A percentile compares a stretch with the other conserved stretches of the same genome.
These are phyloP conservation scores for Chloropsis cyanopogon DNA, from an alignment of 2,113 vertebrate species.

Conservation along the genomic window DNA sequence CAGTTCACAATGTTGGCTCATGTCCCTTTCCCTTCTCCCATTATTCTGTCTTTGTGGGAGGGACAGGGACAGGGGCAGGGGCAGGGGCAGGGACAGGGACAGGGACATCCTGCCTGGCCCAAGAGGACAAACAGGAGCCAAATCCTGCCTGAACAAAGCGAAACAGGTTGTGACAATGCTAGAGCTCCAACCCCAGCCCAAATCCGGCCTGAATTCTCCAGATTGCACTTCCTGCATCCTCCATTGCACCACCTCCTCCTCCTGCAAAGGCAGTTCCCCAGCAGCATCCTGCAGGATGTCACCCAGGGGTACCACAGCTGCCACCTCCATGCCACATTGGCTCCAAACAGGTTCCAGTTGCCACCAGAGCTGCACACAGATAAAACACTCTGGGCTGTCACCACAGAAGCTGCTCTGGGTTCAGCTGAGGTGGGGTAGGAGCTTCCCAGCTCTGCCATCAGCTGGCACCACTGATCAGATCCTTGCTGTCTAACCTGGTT, in stretches of 20 bases:
- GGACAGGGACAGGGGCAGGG: not conserved
- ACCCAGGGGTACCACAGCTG: not conserved
- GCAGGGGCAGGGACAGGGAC: not conserved
- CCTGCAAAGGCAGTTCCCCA: not conserved
- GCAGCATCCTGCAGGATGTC: not conserved
- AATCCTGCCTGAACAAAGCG: not conserved
- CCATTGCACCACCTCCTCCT: not conserved
- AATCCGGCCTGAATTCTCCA: not conserved
- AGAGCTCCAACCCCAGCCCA: not conserved
- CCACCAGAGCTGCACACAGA: not conserved
- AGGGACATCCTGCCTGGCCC: not conserved
- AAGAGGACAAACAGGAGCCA: not conserved
- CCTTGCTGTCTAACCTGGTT: conserved; percentile 38
- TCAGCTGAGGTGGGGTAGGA: conserved; percentile 9
- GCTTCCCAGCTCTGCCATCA: not conserved
- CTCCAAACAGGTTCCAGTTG: not conserved
- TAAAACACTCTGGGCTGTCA: not conserved
- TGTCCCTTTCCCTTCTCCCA: not conserved
- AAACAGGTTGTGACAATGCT: not conserved
- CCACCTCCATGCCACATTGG: not conserved
- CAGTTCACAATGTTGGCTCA: fast-evolving
- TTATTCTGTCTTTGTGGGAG: too few species aligned
- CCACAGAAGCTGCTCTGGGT: not conserved
- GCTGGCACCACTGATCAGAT: not conserved
- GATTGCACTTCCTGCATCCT: not conserved